Conservation (phyloP, 2,888 invertebrate species). For the Nipponacmea schrenckii region DNA sequence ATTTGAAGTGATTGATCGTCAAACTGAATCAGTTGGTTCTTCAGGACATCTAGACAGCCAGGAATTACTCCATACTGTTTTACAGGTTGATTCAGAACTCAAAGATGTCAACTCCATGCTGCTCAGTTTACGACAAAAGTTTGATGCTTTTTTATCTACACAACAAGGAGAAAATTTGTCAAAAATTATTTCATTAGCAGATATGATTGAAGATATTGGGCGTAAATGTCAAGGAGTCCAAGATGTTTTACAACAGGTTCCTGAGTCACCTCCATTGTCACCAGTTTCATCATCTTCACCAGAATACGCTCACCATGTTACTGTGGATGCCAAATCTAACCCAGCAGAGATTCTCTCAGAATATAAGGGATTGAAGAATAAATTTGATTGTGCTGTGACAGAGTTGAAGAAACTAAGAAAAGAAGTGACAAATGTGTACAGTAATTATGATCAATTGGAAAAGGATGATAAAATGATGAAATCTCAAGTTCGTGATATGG, state of each 20-base stretch:
- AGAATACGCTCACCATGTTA: slow-evolving; percentile 33
- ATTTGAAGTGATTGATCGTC: slow-evolving; percentile 23
- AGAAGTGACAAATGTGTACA: slow-evolving; percentile 42
- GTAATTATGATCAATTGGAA: slow-evolving; percentile 41
- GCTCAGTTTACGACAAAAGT: slow-evolving; percentile 40
- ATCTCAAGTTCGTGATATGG: slow-evolving; percentile 72
- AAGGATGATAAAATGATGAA: slow-evolving; percentile 47
- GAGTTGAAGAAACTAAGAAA: slow-evolving; percentile 50
- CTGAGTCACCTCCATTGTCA: slow-evolving; percentile 15
- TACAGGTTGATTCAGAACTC: slow-evolving; percentile 51
- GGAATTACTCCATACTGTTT: slow-evolving; percentile 47
- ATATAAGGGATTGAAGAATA: slow-evolving; percentile 41
- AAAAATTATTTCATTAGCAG: slow-evolving; percentile 36
- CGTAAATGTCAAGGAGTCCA: slow-evolving; percentile 47
- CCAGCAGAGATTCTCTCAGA: slow-evolving; percentile 33
- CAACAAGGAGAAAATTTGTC: slow-evolving; percentile 35
- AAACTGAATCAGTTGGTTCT: slow-evolving; percentile 10
- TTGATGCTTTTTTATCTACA: slow-evolving; percentile 42
- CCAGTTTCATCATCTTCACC: neutral
- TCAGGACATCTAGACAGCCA: slow-evolving; percentile 21
- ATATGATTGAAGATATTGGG: slow-evolving; percentile 47
- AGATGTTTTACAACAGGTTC: slow-evolving; percentile 48
- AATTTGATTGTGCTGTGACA: slow-evolving; percentile 44
- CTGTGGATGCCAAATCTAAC: slow-evolving; percentile 28
- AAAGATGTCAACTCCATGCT: slow-evolving; percentile 47